Evolutionary conservation across 2,888 invertebrate genomes (phyloP).

Genomic region (Dynastes tityus): DNA sequence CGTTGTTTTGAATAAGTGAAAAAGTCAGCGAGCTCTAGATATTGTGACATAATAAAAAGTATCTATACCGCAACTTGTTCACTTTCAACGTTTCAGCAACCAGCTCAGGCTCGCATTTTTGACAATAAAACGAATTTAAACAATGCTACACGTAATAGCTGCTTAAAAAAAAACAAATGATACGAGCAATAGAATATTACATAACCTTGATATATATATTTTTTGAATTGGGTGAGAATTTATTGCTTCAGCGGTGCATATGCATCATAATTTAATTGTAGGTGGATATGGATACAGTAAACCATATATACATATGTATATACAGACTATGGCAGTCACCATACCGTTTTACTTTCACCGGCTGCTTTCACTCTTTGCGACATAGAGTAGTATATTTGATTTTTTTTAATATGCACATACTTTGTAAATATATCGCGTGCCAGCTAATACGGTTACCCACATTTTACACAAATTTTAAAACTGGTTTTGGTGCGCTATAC

Average conservation of each 20-base stretch:
- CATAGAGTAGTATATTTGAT: constrained; percentile 8
- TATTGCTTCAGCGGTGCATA: constrained; percentile 1
- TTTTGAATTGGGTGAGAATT: constrained; percentile 20
- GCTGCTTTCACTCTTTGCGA: constrained; percentile 48
- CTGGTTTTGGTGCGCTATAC: not conserved
- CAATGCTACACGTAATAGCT: constrained; percentile 18
- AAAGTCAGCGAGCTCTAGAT: not conserved
- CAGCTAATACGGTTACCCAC: constrained; percentile 48
- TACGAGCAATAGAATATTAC: no score
- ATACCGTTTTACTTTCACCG: constrained; percentile 49
- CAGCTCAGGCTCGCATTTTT: constrained; percentile 1
- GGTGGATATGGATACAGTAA: constrained; percentile 21
- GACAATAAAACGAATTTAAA: constrained; percentile 37
- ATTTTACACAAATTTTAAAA: constrained; percentile 41
- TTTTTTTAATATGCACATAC: constrained; percentile 27
- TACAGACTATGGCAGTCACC: constrained; percentile 28
- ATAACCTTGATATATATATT: not conserved
- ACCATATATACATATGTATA: constrained; percentile 9
- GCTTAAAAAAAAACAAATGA: not conserved
- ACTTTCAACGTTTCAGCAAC: not conserved
- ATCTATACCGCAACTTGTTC: constrained; percentile 15
- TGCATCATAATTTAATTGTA: constrained; percentile 37
- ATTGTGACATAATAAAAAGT: constrained; percentile 34
- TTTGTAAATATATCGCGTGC: constrained; percentile 34
- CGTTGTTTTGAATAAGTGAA: not conserved